Conservation (phyloP, 2,797 vertebrate genomes). For the Sebastes itinus region DNA sequence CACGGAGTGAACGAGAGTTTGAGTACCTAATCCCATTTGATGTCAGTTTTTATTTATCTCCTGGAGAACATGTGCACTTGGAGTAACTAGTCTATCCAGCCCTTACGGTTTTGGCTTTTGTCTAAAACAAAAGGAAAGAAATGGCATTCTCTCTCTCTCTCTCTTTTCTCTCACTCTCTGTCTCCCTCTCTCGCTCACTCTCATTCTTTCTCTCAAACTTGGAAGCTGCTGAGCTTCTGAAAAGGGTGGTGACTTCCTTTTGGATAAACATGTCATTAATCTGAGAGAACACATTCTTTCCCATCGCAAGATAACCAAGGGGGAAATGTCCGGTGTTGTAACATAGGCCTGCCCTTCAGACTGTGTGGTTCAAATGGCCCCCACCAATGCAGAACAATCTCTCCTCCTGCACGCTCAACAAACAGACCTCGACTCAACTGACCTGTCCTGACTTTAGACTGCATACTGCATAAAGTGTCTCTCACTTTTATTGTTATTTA, state of each 20-base stretch:
- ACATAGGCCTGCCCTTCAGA: slow-evolving; percentile 66
- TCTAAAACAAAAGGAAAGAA: slow-evolving; percentile 33
- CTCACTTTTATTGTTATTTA: neutral
- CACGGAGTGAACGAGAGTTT: slow-evolving; percentile 42
- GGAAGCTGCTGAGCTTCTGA: slow-evolving; percentile 90
- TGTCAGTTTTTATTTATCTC: slow-evolving; percentile 27
- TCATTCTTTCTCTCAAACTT: slow-evolving; percentile 80
- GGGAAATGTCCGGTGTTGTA: slow-evolving; percentile 80
- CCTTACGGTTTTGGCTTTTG: slow-evolving; percentile 31
- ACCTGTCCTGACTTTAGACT: neutral
- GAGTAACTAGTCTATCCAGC: slow-evolving; percentile 17
- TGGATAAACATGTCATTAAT: slow-evolving; percentile 98
- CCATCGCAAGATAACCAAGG: slow-evolving; percentile 94
- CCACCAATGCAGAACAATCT: slow-evolving; percentile 41
- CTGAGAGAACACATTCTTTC: slow-evolving; percentile 95
- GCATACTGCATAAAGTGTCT: neutral
- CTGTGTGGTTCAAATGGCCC: slow-evolving; percentile 55
- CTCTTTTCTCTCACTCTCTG: slow-evolving; percentile 56
- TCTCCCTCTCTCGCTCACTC: slow-evolving; percentile 64
- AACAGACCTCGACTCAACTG: slow-evolving; percentile 1
- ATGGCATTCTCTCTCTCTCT: slow-evolving; percentile 37
- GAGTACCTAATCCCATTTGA: slow-evolving; percentile 21
- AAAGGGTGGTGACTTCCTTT: slow-evolving; percentile 99
- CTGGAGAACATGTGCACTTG: neutral
- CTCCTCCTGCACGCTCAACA: slow-evolving; percentile 25